Conservation (phyloP, 2,797 vertebrate species). For the Neostethus bicornis region DNA sequence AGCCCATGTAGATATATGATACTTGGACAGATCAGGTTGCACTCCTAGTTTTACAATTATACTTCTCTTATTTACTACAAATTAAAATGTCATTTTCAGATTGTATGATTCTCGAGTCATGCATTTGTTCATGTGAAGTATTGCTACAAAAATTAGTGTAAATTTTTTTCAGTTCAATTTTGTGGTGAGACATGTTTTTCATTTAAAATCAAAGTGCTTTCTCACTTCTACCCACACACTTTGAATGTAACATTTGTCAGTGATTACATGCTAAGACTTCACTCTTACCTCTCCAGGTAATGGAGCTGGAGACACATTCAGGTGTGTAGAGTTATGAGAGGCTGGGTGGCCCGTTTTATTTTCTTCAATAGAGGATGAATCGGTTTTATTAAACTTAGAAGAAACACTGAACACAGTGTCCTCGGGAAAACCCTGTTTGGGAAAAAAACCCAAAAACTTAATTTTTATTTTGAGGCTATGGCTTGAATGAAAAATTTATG, state of each 20-base stretch:
- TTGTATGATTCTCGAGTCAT: background rate
- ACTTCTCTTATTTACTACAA: conserved; percentile 3
- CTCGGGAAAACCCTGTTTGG: conserved; percentile 55
- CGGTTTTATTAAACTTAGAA: conserved; percentile 55
- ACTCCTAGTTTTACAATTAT: conserved; percentile 9
- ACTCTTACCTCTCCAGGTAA: conserved; percentile 62
- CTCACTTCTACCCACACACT: background rate
- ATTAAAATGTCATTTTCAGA: conserved; percentile 5
- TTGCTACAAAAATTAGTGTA: background rate
- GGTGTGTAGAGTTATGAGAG: conserved; percentile 9
- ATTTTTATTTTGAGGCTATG: too few relatives aligned
- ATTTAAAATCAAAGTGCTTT: conserved; percentile 34
- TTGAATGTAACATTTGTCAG: background rate
- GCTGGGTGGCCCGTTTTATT: conserved; percentile 11
- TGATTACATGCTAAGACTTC: background rate
- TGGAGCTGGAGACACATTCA: conserved; percentile 35
- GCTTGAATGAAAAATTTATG: too few relatives aligned
- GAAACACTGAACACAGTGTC: conserved; percentile 76
- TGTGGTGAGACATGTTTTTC: conserved; percentile 36
- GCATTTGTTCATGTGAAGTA: background rate
- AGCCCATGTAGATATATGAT: conserved; percentile 19
- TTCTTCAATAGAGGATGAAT: conserved; percentile 22
- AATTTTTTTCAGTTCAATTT: conserved; percentile 7
- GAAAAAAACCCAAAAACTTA: background rate
- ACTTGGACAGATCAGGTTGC: conserved; percentile 8